Evolutionary conservation across 30 jellyfish, hydroid and myxozoan genomes (phyloP), one percentile per base, ranked within the genome.

Genomic region (Cassiopea xamachana): DNA sequence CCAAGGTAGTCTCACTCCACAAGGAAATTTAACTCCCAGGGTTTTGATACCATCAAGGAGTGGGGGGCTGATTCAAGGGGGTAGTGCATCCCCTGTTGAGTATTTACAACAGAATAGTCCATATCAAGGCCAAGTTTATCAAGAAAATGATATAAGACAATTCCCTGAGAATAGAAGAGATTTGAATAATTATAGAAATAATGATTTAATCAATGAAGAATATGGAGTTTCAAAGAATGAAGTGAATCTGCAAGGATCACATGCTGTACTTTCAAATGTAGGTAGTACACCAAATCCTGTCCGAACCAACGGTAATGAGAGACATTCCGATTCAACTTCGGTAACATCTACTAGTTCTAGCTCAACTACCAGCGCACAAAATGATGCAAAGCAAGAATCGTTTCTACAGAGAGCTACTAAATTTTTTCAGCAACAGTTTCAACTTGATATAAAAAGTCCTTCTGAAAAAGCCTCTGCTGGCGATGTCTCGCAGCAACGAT

Each of bases 371-470:
- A 51, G 64, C 17, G 13, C 94, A 1, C 89, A 60, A 49, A 9
- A 44, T 17, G 94, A 76, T 13, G 62, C 39, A 17, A 87, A 76
- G 48, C 90, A 70, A 45, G 84, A 90, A 0, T 95, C 99, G 45
- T 75, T 95, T 46, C 74, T 95, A 47, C 97, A 87, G 74, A 96
- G 99, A 77, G 99, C 99, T 9, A 96, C 96, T 59, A 93, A 85
- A 59, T 95, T 95, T 43, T 80, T 95, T 43, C 99, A 95, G 72
- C 97, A 95, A 61, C 99, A 95, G 76, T 82, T 95, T 46, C 97
- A 95, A 44, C 91, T 87, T 58, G 91, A 93, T 62, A 81, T 90
- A 8, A 73, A 82, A 27, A 44, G 89, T 46, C 90, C 86, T 45
- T 48, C 69, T 8, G 89, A 95, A 0, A 74, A 94, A 39, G 49